A percentile compares a stretch with the other conserved stretches of the same genome.
Conservation (phyloP, 1,140 invertebrate species). For the Drosophila guanche region DNA sequence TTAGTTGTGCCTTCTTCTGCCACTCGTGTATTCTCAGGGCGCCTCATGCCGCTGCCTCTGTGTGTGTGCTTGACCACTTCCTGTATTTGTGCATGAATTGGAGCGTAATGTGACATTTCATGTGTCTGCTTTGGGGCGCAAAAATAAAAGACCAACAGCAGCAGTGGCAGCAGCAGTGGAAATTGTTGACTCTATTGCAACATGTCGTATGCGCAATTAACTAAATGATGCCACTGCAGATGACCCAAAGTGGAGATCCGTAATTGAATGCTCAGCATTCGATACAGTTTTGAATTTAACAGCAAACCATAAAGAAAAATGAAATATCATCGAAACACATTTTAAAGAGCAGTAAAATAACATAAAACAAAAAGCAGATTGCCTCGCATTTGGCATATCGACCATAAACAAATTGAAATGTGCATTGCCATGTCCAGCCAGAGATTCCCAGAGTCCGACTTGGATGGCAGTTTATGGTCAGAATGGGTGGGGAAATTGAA, state of each 20-base stretch:
- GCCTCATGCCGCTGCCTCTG: neutral
- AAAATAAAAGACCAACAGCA: slow-evolving; percentile 21
- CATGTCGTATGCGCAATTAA: slow-evolving; percentile 65
- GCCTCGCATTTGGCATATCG: slow-evolving; percentile 13
- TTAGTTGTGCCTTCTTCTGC: slow-evolving; percentile 18
- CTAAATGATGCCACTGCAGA: slow-evolving; percentile 36
- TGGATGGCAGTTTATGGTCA: slow-evolving; percentile 49
- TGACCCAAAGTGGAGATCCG: neutral
- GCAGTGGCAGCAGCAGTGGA: neutral
- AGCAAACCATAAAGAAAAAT: slow-evolving; percentile 50
- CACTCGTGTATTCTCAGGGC: slow-evolving; percentile 14
- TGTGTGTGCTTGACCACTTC: slow-evolving; percentile 63
- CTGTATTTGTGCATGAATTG: slow-evolving; percentile 71
- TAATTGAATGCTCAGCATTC: neutral
- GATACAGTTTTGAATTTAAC: slow-evolving; percentile 26
- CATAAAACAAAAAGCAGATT: slow-evolving; percentile 50
- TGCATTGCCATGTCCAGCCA: slow-evolving; percentile 36
- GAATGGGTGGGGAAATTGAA: slow-evolving; percentile 41
- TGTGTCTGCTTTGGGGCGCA: slow-evolving; percentile 36
- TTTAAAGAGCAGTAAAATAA: slow-evolving; percentile 52
- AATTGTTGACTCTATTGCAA: slow-evolving; percentile 25
- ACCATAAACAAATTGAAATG: slow-evolving; percentile 78
- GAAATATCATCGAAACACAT: slow-evolving; percentile 38
- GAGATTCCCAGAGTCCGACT: slow-evolving; percentile 14
- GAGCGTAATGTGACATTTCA: slow-evolving; percentile 78